Percentiles rank a stretch among this genome's conserved stretches.
phyloP scores from a whole-genome alignment of 2,113 vertebrate genomes.

The Chunga burmeisteri region DNA sequence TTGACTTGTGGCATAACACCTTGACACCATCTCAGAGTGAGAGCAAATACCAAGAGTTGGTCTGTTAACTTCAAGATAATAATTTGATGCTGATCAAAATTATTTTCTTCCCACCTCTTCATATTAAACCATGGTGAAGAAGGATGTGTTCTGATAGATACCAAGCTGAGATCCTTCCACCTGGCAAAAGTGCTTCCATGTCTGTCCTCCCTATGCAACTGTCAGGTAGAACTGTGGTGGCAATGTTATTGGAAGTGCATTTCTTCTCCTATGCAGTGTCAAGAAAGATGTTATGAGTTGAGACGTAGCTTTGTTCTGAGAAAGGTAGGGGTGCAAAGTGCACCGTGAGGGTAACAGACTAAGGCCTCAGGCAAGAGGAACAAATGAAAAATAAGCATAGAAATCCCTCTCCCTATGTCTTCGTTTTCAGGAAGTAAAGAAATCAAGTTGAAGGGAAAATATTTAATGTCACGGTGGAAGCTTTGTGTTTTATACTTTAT shows the following conservation, averaged over 20 bases:
- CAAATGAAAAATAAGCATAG: neutral
- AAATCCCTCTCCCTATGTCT: neutral
- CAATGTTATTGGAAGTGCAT: fast-evolving
- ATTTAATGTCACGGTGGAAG: neutral
- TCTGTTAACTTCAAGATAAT: neutral
- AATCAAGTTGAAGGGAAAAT: neutral
- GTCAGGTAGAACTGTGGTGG: neutral
- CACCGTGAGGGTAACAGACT: fast-evolving
- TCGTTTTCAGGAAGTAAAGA: neutral
- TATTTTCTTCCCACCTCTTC: neutral
- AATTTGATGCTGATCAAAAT: neutral
- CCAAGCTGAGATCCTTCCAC: neutral
- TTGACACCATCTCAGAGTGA: neutral
- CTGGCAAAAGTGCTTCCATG: neutral
- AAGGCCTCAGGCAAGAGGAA: neutral
- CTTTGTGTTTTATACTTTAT: neutral
- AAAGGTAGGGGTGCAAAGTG: neutral
- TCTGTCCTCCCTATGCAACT: fast-evolving
- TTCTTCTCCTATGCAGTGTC: neutral
- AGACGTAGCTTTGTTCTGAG: neutral
- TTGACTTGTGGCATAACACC: neutral
- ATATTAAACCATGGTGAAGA: neutral
- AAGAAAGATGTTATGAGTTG: neutral
- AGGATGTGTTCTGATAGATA: neutral
- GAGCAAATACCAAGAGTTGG: neutral